These are phyloP conservation scores for Pachypanchax playfairii DNA, from an alignment of 2,113 vertebrate species.

Conservation along the genomic window DNA sequence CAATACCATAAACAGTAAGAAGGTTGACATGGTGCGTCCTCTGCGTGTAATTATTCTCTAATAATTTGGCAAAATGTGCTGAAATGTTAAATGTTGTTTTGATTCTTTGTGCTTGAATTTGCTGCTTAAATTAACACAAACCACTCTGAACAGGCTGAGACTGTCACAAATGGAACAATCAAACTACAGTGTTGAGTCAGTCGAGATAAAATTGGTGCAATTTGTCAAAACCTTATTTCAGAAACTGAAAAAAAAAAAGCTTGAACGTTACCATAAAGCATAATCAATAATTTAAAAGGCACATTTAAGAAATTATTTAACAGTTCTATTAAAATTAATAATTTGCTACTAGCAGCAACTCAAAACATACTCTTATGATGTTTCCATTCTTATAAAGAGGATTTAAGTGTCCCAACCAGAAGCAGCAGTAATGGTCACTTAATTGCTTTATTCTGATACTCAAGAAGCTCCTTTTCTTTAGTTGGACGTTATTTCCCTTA, in stretches of 20 bases:
- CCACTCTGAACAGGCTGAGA: background rate
- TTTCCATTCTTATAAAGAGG: conserved; percentile 21
- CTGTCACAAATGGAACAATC: background rate
- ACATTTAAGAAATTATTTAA: background rate
- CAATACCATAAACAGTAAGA: background rate
- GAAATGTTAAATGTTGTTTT: background rate
- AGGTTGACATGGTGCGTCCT: background rate
- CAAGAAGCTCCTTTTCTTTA: conserved; percentile 9
- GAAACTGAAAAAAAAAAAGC: background rate
- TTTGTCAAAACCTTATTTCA: background rate
- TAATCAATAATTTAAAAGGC: background rate
- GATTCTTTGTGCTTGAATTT: background rate
- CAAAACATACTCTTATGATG: background rate
- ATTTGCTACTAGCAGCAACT: background rate
- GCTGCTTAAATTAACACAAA: background rate
- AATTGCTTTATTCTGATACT: conserved; percentile 11
- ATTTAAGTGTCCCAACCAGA: conserved; percentile 25
- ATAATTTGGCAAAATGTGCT: background rate
- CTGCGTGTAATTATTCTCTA: background rate
- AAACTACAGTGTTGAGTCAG: background rate
- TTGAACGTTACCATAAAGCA: no score
- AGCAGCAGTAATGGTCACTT: conserved; percentile 15
- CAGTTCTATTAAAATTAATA: background rate
- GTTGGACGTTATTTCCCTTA: conserved; percentile 40
- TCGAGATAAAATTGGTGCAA: background rate